Percentiles rank a stretch among this genome's conserved stretches.
phyloP scores from a whole-genome alignment of 2,113 vertebrate genomes.

The Myrmophylax atrothorax region DNA sequence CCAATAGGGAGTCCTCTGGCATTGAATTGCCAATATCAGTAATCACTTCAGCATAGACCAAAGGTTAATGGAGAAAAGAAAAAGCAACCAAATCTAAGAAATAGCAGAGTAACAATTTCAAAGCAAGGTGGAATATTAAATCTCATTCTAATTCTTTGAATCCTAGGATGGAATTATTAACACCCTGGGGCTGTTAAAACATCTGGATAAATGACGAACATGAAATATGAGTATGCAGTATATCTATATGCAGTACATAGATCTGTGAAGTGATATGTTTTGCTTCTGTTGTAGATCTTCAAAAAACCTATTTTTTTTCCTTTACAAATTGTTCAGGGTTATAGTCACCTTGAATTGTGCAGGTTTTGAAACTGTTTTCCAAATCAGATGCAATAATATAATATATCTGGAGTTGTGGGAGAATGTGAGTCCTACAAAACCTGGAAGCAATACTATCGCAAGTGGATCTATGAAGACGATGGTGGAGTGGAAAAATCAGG shows the following conservation, averaged over 20 bases:
- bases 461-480: too few relatives aligned
- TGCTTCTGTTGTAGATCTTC: background rate
- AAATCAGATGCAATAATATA: background rate
- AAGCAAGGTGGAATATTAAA: conserved; percentile 8
- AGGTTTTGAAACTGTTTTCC: background rate
- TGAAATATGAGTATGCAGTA: background rate
- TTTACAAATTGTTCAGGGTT: background rate
- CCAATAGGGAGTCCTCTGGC: background rate
- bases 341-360: background rate
- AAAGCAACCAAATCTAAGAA: background rate
- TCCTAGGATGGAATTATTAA: background rate
- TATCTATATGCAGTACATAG: background rate
- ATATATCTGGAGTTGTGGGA: background rate
- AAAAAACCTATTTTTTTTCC: background rate
- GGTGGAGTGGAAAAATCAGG: too few relatives aligned
- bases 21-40: background rate
- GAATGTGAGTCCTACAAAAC: too few relatives aligned
- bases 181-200: background rate
- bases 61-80: background rate
- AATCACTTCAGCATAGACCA: background rate
- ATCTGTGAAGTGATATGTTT: background rate
- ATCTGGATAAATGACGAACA: background rate
- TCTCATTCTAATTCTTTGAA: background rate
- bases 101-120: background rate
- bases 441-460: too few relatives aligned